These are phyloP conservation scores for Rhynchotus rufescens DNA, from an alignment of 2,797 vertebrate species.

Conservation along the genomic window DNA sequence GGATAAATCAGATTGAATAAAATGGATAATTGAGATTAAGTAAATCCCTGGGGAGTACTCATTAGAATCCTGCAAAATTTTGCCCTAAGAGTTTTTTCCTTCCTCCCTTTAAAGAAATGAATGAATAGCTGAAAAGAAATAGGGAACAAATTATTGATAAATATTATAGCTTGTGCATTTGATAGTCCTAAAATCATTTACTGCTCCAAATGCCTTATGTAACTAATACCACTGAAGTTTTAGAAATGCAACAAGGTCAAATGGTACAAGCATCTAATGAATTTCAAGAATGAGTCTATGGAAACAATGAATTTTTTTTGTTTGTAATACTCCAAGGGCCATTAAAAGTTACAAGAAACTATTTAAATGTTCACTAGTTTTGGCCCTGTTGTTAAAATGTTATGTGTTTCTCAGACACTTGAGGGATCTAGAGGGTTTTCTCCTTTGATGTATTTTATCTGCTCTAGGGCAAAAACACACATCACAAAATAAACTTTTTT, in stretches of 20 bases:
- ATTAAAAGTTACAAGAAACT: conserved; percentile 69
- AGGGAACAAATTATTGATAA: not conserved
- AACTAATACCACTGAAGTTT: not conserved
- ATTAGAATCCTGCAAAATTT: conserved; percentile 11
- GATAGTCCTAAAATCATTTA: not conserved
- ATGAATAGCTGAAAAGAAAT: not conserved
- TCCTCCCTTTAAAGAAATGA: conserved; percentile 3
- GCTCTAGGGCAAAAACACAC: conserved; percentile 53
- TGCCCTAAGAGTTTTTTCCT: not conserved
- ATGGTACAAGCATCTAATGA: not conserved
- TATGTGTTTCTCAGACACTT: conserved; percentile 57
- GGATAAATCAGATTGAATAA: too few relatives aligned
- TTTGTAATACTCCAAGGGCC: conserved; percentile 9
- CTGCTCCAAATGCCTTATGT: not conserved
- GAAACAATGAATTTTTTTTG: conserved; percentile 29
- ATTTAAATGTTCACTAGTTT: conserved; percentile 61
- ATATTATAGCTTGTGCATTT: not conserved
- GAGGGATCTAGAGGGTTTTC: conserved; percentile 50
- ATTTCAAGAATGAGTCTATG: not conserved
- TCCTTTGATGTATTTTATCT: conserved; percentile 59
- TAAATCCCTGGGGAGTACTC: not conserved
- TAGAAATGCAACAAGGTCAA: not conserved
- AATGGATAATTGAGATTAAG: not conserved
- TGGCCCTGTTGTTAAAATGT: conserved; percentile 47
- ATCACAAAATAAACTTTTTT: conserved; percentile 62